These are phyloP conservation scores for Sicus ferrugineus DNA, from an alignment of 2,888 invertebrate genomes.

Conservation along the genomic window DNA sequence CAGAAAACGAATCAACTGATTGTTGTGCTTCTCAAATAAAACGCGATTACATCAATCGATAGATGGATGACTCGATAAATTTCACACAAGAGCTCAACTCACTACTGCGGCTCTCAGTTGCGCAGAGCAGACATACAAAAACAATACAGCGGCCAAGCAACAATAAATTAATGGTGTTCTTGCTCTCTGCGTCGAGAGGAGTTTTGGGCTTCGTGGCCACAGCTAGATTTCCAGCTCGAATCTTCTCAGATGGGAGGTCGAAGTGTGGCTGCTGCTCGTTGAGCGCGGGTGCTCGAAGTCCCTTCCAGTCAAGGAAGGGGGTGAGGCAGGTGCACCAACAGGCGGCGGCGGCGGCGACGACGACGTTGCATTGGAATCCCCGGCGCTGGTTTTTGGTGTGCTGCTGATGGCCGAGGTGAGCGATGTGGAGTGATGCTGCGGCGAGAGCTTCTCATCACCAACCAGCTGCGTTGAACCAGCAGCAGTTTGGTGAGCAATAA, in stretches of 20 bases:
- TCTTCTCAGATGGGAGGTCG: slow-evolving; percentile 68
- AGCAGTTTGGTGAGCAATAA: slow-evolving; percentile 46
- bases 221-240: slow-evolving; percentile 68
- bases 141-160: slow-evolving; percentile 29
- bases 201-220: not conserved
- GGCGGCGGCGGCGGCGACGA: slow-evolving; percentile 12
- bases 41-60: not conserved
- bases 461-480: not conserved
- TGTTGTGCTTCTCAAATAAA: no score
- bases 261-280: slow-evolving; percentile 34
- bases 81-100: not conserved
- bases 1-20: no score
- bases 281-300: slow-evolving; percentile 69
- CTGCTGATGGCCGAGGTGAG: slow-evolving; percentile 36
- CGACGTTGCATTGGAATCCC: slow-evolving; percentile 49
- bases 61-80: not conserved
- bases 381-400: no score
- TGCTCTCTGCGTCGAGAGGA: not conserved
- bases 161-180: slow-evolving; percentile 7
- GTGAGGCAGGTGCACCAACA: slow-evolving; percentile 53
- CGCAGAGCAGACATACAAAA: not conserved
- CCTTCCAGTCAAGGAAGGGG: slow-evolving; percentile 73
- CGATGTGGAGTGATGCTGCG: slow-evolving; percentile 29
- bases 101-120: not conserved
- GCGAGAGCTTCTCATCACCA: slow-evolving; percentile 44